Percentiles rank a stretch among this genome's conserved stretches.
Conservation (phyloP, 2,888 invertebrate genomes). For the Diarsia mendica region DNA sequence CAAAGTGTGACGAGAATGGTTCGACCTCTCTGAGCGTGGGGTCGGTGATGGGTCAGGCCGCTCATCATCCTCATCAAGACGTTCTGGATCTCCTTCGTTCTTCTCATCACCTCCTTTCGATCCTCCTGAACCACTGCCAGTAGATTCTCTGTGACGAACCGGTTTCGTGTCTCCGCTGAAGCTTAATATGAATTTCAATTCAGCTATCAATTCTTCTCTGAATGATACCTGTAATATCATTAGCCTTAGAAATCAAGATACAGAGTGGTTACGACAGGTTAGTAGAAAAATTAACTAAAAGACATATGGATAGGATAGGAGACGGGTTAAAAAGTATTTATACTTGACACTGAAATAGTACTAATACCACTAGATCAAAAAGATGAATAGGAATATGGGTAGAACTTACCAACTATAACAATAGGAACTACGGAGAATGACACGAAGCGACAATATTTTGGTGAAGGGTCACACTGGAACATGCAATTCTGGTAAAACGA, state of each 20-base stretch:
- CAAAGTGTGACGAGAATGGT: constrained; percentile 81
- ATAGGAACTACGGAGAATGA: constrained; percentile 40
- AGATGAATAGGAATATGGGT: too few species aligned
- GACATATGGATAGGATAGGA: background rate
- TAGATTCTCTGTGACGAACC: constrained; percentile 88
- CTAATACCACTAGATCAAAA: too few species aligned
- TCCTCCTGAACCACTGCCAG: constrained; percentile 78
- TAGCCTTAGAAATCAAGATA: background rate
- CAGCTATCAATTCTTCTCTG: constrained; percentile 92
- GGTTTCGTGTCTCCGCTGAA: constrained; percentile 93
- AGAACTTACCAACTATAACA: constrained; percentile 50
- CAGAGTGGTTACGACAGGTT: background rate
- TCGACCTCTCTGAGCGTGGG: constrained; percentile 80
- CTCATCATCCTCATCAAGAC: constrained; percentile 72
- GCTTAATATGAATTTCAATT: constrained; percentile 93
- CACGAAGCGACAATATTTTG: constrained; percentile 57
- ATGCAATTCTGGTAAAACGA: constrained; percentile 76
- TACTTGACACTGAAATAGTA: too few species aligned
- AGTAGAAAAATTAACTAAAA: background rate
- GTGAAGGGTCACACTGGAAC: constrained; percentile 72
- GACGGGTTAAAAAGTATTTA: background rate
- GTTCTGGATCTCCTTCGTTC: constrained; percentile 71
- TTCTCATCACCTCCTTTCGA: constrained; percentile 77
- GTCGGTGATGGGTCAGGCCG: constrained; percentile 76
- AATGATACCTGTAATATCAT: constrained; percentile 90